Percentiles rank a stretch among this genome's conserved stretches.
phyloP scores from a whole-genome alignment of 1,140 invertebrate genomes.

The Drosophila suzukii region DNA sequence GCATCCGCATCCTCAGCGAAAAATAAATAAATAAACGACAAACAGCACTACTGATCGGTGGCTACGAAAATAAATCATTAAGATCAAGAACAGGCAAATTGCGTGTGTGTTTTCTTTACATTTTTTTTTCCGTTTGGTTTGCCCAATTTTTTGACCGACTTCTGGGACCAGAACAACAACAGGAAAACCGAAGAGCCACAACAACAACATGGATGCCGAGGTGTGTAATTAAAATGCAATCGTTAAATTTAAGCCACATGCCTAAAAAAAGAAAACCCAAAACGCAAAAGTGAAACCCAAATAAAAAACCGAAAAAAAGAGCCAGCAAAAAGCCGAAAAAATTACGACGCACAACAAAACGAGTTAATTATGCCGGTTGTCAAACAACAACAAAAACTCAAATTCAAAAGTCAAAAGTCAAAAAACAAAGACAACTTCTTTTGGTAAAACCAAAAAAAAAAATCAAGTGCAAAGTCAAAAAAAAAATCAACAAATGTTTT shows the following conservation, averaged over 20 bases:
- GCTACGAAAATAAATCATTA: conserved; percentile 69
- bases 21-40: conserved; percentile 30
- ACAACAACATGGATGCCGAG: conserved; percentile 67
- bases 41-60: conserved; percentile 26
- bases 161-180: conserved; percentile 40
- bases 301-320: conserved; percentile 15
- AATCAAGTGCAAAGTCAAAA: conserved; percentile 65
- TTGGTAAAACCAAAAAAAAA: conserved; percentile 26
- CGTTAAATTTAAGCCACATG: conserved; percentile 39
- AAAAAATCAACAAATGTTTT: conserved; percentile 15
- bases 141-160: conserved; percentile 64
- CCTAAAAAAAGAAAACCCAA: conserved; percentile 14
- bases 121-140: conserved; percentile 38
- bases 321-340: not conserved
- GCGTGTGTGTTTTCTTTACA: conserved; percentile 16
- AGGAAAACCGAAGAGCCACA: not conserved
- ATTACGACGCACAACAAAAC: conserved; percentile 18
- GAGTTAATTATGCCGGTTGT: conserved; percentile 8
- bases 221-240: conserved; percentile 62
- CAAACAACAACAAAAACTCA: conserved; percentile 10
- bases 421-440: conserved; percentile 23
- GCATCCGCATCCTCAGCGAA: conserved; percentile 10
- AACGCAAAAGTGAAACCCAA: conserved; percentile 31
- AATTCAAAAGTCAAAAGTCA: conserved; percentile 3
- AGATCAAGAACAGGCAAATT: conserved; percentile 33